Evolutionary conservation across 2,888 invertebrate genomes (phyloP), one percentile per base, ranked within the genome.

Genomic region (Zaprionus obscuricornis): DNA sequence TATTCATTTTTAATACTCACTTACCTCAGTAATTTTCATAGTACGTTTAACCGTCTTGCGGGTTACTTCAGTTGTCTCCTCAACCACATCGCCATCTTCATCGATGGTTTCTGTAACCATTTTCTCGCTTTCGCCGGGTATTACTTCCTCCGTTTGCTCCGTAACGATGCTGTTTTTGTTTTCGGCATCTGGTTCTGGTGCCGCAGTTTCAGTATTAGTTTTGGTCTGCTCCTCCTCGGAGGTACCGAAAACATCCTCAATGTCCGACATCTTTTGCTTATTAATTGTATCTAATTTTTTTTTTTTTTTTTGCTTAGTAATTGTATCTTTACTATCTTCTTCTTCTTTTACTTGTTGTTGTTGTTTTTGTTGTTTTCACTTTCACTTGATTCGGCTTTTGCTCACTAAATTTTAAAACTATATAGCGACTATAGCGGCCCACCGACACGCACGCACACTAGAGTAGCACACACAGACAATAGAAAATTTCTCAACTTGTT

Each of bases 21-120:
- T 85, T 55, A 89, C 89, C 89, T 89, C 89, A 55, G 89, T 89
- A 45, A 89, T 89, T 81, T 89, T 89, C 89, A 89, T 89, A 54
- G 89, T 89, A 39, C 88, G 87, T 55, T 89, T 89, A 8, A 90
- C 90, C 51, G 88, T 88, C 73, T 90, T 90, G 51, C 90, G 89
- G 26, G 87, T 88, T 4, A 90, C 87, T 67, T 90, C 83, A 22
- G 90, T 89, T 36, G 88, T 88, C 68, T 90, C 89, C 70, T 90
- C 89, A 10, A 89, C 88, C 42, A 88, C 88, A 45, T 89, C 90
- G 49, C 89, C 90, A 59, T 89, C 89, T 63, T 89, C 89, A 24
- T 89, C 89, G 51, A 89, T 83, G 40, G 83, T 74, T 46, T 89
- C 89, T 36, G 89, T 87, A 13, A 88, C 79, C 73, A 88, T 84